A percentile compares a stretch with the other conserved stretches of the same genome.
Evolutionary conservation across 2,113 vertebrate species (phyloP).

Genomic region (Grantiella picta): DNA sequence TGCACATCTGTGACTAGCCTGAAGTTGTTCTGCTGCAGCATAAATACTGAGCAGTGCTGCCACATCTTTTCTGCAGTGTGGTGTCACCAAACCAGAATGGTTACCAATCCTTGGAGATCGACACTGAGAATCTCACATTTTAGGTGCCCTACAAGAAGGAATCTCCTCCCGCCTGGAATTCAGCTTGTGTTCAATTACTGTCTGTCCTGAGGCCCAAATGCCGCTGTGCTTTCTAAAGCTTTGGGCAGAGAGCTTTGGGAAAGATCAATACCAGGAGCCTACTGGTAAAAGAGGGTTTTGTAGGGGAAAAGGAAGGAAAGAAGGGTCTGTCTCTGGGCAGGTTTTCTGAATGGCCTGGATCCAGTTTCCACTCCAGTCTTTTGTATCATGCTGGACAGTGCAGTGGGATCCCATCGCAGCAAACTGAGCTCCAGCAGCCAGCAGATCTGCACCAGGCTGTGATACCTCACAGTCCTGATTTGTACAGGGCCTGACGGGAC

Average conservation of each 20-base stretch:
- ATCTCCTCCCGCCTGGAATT: not conserved
- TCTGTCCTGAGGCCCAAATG: not conserved
- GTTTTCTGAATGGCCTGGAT: not conserved
- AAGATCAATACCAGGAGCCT: not conserved
- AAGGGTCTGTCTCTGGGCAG: not conserved
- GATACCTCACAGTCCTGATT: not conserved
- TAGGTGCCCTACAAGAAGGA: not conserved
- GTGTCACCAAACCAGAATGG: not conserved
- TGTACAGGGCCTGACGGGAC: not conserved
- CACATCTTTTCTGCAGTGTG: accelerated
- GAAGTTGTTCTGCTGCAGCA: not conserved
- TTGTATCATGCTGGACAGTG: accelerated
- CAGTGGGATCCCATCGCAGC: accelerated
- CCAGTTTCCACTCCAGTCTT: not conserved
- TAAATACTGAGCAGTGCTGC: not conserved
- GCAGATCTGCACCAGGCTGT: not conserved
- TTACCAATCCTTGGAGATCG: not conserved
- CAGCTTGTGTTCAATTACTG: not conserved
- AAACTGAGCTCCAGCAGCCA: not conserved
- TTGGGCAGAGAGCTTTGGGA: not conserved
- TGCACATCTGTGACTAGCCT: not conserved
- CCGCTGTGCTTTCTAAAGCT: not conserved
- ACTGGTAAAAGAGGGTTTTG: not conserved
- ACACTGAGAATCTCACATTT: not conserved
- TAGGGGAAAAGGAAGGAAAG: not conserved